Base-by-base conservation (phyloP, 2,888 invertebrate species). In the Dioctria rufipes region DNA sequence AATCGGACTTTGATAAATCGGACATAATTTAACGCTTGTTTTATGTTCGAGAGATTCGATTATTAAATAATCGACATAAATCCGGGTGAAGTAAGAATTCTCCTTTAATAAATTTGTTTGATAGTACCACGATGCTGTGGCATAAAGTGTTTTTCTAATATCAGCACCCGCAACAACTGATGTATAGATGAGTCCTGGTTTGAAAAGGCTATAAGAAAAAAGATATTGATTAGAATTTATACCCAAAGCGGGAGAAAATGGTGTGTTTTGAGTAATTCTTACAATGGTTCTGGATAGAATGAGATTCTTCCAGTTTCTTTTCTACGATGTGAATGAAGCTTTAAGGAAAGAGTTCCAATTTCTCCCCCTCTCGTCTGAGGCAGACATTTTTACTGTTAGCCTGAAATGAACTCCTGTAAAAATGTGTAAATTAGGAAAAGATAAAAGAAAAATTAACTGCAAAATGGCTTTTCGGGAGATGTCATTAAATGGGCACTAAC, bases 41-140 rank as follows among this genome's bases (percentile, higher is more conserved):
- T 86, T 85, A 8, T 92, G 91, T 88, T 95, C 95, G 84, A 96
- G 90, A 9, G 93, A 93, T 65, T 95, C 93, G 54, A 96, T 90
- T 67, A 92, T 91, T 60, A 96, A 89, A 82, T 93, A 92, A 80
- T 94, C 93, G 69, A 96, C 89, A 86, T 93, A 94, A 79, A 95
- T 93, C 83, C 93, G 92, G 96, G 94, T 4, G 93, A 92, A 80
- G 93, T 91, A 6, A 95, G 88, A 54, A 95, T 88, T 80, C 96
- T 90, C 96, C 96, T 96, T 96, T 84, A 95, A 92, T 39, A 95
- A 88, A 83, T 93, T 95, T 3, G 94, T 93, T 85, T 93, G 93
- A 85, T 95, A 95, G 85, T 93, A 93, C 95, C 95, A 96, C 85
- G 93, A 92, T 2, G 95, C 92, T 83, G 94, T 92, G 0, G 93